Base-by-base conservation (phyloP, 2,113 vertebrate genomes). In the Anhinga rufa region DNA sequence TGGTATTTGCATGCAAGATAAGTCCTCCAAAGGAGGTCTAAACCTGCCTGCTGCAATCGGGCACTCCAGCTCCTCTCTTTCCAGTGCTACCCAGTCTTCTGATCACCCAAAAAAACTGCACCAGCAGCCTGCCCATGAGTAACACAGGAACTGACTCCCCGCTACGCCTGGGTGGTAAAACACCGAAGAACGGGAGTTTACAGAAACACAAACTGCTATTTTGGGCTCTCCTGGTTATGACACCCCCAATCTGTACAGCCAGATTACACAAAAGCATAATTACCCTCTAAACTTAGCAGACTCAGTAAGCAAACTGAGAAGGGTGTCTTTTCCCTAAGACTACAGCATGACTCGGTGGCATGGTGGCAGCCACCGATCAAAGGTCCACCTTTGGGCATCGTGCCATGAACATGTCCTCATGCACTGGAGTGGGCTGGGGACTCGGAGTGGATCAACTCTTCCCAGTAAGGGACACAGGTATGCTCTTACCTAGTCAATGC, bases 101-200 rank as follows among this genome's bases (percentile, higher is more conserved):
- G 69, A 21, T 34, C 52, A 28, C 13, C 62, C 26, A 2, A 82
- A 68, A 31, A 5, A 36, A 38, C 0, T 34, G 55, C 68, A 46
- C 46, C 71, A 71, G 36, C 46, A 62, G 60, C 34, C 58, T 52
- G 69, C 55, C n/a, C 17, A 9, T 18, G 36, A 61, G 34, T 31
- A 69, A 86, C 42, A 24, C 9, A 57, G 61, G 74, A 84, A 61
- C 49, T 25, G 80, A 64, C 21, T 52, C 28, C 14, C 11, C 24
- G 44, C 77, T 0, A 0, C 1, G 2, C 18, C 65, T 42, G 4
- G 2, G 34, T 0, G 3, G n/a, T 71, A 61, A 38, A 78, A 93
- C 13, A 64, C 24, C 2, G 1, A 72, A 84, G 46, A 5, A 17
- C 3, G 0, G 42, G 62, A 88, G 8, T 62, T 82, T 14, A 52